Evolutionary conservation across 2,113 vertebrate species (phyloP).

Genomic region (Zosterops japonicus): DNA sequence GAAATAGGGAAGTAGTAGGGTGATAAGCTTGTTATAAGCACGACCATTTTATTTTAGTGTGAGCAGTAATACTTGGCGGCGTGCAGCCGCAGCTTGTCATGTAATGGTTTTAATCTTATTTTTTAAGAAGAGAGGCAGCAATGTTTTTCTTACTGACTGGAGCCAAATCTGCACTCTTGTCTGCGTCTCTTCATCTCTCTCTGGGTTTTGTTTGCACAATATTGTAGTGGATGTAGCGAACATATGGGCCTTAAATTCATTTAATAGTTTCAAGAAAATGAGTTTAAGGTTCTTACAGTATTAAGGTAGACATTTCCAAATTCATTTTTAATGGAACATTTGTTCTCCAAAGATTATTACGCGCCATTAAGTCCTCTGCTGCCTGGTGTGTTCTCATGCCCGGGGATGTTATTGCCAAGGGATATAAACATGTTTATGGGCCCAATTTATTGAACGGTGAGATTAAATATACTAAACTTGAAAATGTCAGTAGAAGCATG

Average conservation of each 20-base stretch:
- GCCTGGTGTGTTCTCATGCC: background rate
- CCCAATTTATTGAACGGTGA: background rate
- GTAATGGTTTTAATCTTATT: slow-evolving; percentile 59
- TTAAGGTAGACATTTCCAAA: slow-evolving; percentile 59
- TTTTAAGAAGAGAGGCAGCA: slow-evolving; percentile 32
- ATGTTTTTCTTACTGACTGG: slow-evolving; percentile 4
- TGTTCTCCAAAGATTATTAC: slow-evolving; percentile 54
- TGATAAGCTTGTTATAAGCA: slow-evolving; percentile 7
- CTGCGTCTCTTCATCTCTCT: background rate
- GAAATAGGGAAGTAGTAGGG: background rate
- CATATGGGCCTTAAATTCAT: slow-evolving; percentile 39
- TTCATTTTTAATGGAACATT: slow-evolving; percentile 57
- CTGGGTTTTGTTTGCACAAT: slow-evolving; percentile 42
- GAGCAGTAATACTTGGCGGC: background rate
- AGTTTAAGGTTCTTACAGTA: slow-evolving; percentile 47
- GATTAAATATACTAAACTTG: slow-evolving; percentile 25
- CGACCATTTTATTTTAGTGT: slow-evolving; percentile 27
- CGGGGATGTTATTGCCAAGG: background rate
- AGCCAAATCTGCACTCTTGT: background rate
- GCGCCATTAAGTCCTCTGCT: slow-evolving; percentile 5
- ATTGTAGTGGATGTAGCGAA: background rate
- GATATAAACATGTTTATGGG: slow-evolving; percentile 43
- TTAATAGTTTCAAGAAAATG: slow-evolving; percentile 48
- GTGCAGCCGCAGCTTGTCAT: background rate
- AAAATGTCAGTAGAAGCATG: background rate